Base-by-base conservation (phyloP, 2,888 invertebrate species). In the Chloroclystis v-ata region DNA sequence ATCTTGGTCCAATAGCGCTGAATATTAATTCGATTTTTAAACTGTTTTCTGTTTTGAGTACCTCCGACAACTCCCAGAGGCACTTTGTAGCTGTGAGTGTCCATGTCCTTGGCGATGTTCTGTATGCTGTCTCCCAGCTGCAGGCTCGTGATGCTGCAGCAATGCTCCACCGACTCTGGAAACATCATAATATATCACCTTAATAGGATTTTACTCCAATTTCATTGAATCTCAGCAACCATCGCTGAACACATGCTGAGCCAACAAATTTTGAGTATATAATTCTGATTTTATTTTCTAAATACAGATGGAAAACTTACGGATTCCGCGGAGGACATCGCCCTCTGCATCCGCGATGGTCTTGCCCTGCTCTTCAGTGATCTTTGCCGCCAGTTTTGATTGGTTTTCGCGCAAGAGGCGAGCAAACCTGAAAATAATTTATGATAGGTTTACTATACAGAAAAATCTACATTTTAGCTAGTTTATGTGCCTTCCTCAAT, bases 151-250 rank as follows among this genome's bases (percentile, higher is more conserved):
- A 98, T 95, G 63, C 97, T 94, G 82, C 98, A 97, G 66, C 96
- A 95, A 72, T 98, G 97, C 75, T 99, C 99, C 37, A 99, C 98
- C 29, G 97, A 95, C 92, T 99, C 95, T 96, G 82, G n/a, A n/a
- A n/a, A n/a, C n/a, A n/a, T n/a, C n/a, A n/a, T n/a, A n/a, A n/a
- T n/a, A n/a, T n/a, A n/a, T n/a, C 35, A 77, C 16, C 9, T 7
- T 28, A 37, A 26, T 20, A 20, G 20, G 20, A 20, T 20, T 20
- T 20, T n/a, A n/a, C n/a, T n/a, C n/a, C n/a, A n/a, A n/a, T n/a
- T n/a, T n/a, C n/a, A n/a, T n/a, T n/a, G n/a, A n/a, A n/a, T n/a
- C n/a, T n/a, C n/a, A n/a, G n/a, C n/a, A n/a, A n/a, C n/a, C n/a
- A n/a, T n/a, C n/a, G n/a, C n/a, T n/a, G n/a, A n/a, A n/a, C n/a